Percentiles rank a stretch among this genome's conserved stretches.
Evolutionary conservation across 2,888 invertebrate genomes (phyloP).

Genomic region (Coremacera marginata): DNA sequence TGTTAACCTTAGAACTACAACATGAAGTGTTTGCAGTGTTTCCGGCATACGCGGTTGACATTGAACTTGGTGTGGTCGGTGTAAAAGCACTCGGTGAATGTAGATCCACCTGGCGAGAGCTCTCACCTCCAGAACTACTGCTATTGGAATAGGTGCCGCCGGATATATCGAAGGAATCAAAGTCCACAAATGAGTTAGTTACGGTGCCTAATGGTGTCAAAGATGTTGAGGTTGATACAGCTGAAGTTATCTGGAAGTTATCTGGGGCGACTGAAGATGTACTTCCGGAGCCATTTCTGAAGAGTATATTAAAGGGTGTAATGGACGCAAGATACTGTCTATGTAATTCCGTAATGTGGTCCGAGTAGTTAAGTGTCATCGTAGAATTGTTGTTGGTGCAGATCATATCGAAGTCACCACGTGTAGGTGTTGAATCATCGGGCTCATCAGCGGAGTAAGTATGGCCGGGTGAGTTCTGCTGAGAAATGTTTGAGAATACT

Average conservation of each 20-base stretch:
- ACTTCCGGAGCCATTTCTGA: constrained; percentile 51
- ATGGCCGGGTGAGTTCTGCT: background rate
- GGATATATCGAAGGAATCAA: constrained; percentile 49
- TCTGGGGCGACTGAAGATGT: constrained; percentile 4
- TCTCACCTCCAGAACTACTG: constrained; percentile 49
- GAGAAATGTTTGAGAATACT: background rate
- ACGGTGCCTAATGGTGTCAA: constrained; percentile 37
- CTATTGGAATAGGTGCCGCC: constrained; percentile 47
- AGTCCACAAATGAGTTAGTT: constrained; percentile 48
- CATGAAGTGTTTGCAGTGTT: background rate
- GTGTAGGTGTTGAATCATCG: background rate
- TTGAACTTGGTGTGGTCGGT: constrained; percentile 46
- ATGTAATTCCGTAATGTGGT: constrained; percentile 67
- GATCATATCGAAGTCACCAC: constrained; percentile 30
- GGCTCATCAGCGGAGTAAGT: background rate
- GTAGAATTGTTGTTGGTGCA: constrained; percentile 39
- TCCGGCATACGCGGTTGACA: background rate
- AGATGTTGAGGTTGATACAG: constrained; percentile 14
- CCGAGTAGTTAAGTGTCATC: constrained; percentile 62
- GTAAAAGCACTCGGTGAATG: constrained; percentile 63
- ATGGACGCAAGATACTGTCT: constrained; percentile 67
- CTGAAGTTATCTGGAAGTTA: constrained; percentile 1
- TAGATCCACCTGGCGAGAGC: constrained; percentile 49
- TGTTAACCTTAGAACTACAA: constrained; percentile 36
- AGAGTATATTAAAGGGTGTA: constrained; percentile 66